Evolutionary conservation across 2,797 vertebrate genomes (phyloP).

Genomic region (Rallus crepitans): DNA sequence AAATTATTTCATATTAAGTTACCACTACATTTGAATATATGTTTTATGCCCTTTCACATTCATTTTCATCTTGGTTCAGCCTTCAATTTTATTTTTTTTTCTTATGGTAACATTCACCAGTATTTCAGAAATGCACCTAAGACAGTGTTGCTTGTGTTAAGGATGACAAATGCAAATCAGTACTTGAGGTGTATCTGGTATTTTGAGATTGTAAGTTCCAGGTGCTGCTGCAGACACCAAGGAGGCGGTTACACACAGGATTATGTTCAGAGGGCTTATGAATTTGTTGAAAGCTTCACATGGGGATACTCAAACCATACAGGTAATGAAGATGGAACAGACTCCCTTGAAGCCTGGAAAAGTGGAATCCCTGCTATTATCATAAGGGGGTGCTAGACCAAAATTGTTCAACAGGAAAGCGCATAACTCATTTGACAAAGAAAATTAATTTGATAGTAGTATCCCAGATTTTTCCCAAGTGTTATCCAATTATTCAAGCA

Average conservation of each 20-base stretch:
- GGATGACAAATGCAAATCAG: not conserved
- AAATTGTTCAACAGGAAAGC: not conserved
- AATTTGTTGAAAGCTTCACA: not conserved
- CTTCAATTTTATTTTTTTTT: not conserved
- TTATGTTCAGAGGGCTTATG: not conserved
- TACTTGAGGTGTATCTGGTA: not conserved
- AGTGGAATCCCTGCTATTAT: not conserved
- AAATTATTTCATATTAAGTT: slow-evolving; percentile 57
- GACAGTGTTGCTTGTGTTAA: not conserved
- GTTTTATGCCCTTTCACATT: not conserved
- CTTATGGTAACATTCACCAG: not conserved
- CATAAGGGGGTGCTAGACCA: not conserved
- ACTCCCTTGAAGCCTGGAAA: not conserved
- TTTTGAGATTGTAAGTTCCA: not conserved
- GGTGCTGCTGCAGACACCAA: not conserved
- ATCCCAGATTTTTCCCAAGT: not conserved
- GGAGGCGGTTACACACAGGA: not conserved
- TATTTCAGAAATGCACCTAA: not conserved
- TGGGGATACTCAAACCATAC: not conserved
- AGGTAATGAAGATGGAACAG: not conserved
- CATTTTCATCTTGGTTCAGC: not conserved
- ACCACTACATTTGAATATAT: not conserved
- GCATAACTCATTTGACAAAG: not conserved
- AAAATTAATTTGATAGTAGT: not conserved
- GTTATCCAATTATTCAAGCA: not conserved